Evolutionary conservation across 2,888 invertebrate genomes (phyloP), one percentile per base, ranked within the genome.

Genomic region (Antheraea assamensis): DNA sequence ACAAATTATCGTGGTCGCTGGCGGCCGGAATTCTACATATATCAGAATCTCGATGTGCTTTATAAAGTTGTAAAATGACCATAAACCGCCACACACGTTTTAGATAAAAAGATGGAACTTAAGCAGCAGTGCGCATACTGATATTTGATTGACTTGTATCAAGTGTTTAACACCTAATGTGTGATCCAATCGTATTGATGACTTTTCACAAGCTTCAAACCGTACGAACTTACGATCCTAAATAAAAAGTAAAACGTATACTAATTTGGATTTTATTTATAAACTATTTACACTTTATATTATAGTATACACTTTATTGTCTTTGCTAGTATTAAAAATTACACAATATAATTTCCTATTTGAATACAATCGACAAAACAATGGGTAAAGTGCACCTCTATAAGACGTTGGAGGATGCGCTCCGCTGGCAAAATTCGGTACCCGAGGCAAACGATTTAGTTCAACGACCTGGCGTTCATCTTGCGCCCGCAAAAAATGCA

Each of bases 401-500:
- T 73, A 75, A 73, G 77, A 74, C 75, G 74, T 76, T 87, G 81
- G 80, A 89, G 89, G 90, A 90, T 89, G 91, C 90, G 92, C 88
- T 90, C 79, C 85, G 90, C 84, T 90, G 89, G 90, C 88, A 86
- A 92, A 90, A 88, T 92, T 92, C 85, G 88, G 90, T 85, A 87
- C 87, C 87, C 88, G 90, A 91, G 92, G 89, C 90, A 85, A 85
- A 85, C 88, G 83, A 84, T 84, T 80, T 85, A 85, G 94, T 91
- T 94, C 93, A 90, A 87, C 83, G 90, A 91, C 90, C 92, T 87
- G 81, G 86, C 89, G 90, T 90, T 92, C 92, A 91, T 93, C 90
- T 92, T 87, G 82, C 83, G 87, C 84, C 86, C 88, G 92, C 93
- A 94, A 94, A 94, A 94, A 94, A 93, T 94, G 93, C 93, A 94